These are phyloP conservation scores for Embidobia sp. DNA, from an alignment of 2,888 invertebrate species.

Conservation along the genomic window DNA sequence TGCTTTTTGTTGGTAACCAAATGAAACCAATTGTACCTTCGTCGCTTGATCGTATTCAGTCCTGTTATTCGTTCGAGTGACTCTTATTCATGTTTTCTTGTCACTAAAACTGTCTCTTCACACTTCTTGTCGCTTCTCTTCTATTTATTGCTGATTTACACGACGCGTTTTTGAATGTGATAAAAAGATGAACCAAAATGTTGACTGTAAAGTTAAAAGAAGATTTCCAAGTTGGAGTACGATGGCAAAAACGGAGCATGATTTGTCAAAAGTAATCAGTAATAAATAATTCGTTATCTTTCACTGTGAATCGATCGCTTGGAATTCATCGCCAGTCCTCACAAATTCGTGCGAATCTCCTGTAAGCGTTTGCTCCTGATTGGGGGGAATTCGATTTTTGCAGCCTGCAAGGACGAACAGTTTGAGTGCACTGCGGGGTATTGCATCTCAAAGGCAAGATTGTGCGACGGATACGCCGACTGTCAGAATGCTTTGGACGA, in stretches of 20 bases:
- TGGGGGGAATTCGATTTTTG: slow-evolving; percentile 72
- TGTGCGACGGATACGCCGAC: slow-evolving; percentile 87
- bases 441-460: slow-evolving; percentile 84
- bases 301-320: slow-evolving; percentile 18
- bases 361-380: slow-evolving; percentile 39
- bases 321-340: slow-evolving; percentile 18
- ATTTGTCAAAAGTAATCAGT: slow-evolving; percentile 3
- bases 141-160: slow-evolving; percentile 8
- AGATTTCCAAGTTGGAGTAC: too few species aligned
- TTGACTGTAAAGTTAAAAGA: too few species aligned
- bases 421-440: slow-evolving; percentile 89
- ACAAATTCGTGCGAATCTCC: neutral
- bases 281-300: slow-evolving; percentile 6
- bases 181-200: too few species aligned
- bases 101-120: slow-evolving; percentile 13
- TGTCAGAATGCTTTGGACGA: slow-evolving; percentile 90
- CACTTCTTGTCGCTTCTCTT: neutral
- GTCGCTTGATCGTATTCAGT: slow-evolving; percentile 49
- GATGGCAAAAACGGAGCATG: too few species aligned
- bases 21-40: slow-evolving; percentile 44
- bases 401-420: slow-evolving; percentile 86
- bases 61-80: slow-evolving; percentile 44
- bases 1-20: slow-evolving; percentile 42
- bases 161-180: too few species aligned
- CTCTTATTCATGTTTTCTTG: slow-evolving; percentile 25